A percentile compares a stretch with the other conserved stretches of the same genome.
These are phyloP conservation scores for Probaryconus sp. DNA, from an alignment of 1,140 invertebrate genomes.

Conservation along the genomic window DNA sequence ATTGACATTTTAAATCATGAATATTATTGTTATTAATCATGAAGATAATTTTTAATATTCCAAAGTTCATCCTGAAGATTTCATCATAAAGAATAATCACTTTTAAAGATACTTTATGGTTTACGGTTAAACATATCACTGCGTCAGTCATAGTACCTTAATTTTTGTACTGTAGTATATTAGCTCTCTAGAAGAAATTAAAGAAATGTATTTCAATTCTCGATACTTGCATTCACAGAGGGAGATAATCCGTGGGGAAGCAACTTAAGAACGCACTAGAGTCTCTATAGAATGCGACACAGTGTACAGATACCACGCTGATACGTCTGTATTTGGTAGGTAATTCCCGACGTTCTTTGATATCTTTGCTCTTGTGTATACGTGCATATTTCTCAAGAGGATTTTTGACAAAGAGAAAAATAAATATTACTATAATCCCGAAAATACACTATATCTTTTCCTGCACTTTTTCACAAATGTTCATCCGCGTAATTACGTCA, in stretches of 20 bases:
- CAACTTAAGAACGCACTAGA: slow-evolving; percentile 45
- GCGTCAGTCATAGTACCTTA: too few relatives aligned
- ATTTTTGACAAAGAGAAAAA: slow-evolving; percentile 62
- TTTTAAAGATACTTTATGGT: too few relatives aligned
- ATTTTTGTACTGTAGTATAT: too few relatives aligned
- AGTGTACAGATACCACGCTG: slow-evolving; percentile 45
- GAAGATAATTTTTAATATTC: too few relatives aligned
- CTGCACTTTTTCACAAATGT: too few relatives aligned
- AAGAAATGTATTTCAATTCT: slow-evolving; percentile 63
- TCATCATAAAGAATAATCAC: too few relatives aligned
- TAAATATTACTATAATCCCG: slow-evolving; percentile 59
- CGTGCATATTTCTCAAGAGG: slow-evolving; percentile 52
- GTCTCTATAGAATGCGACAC: slow-evolving; percentile 43
- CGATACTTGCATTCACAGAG: slow-evolving; percentile 47
- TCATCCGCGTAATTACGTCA: too few relatives aligned
- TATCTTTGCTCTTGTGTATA: slow-evolving; percentile 50
- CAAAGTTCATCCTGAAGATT: too few relatives aligned
- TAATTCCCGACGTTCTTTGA: slow-evolving; percentile 64
- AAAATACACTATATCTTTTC: slow-evolving; percentile 23
- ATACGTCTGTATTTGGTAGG: slow-evolving; percentile 57
- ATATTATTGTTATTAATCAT: too few relatives aligned
- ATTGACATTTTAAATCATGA: too few relatives aligned
- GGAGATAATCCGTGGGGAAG: slow-evolving; percentile 60
- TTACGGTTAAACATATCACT: neutral
- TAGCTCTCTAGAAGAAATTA: slow-evolving; percentile 52